These are phyloP conservation scores for Ctenopoma multispine DNA, from an alignment of 2,797 vertebrate genomes.

Conservation along the genomic window DNA sequence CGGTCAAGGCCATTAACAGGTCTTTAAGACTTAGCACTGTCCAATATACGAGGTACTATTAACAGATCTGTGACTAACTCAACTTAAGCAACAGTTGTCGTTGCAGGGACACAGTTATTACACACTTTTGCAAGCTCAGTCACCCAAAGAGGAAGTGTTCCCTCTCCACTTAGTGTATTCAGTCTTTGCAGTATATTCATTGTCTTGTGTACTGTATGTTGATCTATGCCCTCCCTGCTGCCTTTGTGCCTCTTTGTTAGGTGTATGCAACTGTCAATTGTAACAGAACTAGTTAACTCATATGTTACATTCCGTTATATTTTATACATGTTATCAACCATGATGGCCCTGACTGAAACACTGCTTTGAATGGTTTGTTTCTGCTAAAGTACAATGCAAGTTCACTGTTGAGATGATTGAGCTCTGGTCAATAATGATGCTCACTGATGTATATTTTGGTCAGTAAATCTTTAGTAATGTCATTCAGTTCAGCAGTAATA, in stretches of 20 bases:
- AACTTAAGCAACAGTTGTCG: constrained; percentile 34
- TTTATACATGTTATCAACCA: neutral
- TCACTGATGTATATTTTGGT: no score
- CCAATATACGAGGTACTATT: constrained; percentile 26
- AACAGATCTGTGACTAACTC: constrained; percentile 37
- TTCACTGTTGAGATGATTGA: neutral
- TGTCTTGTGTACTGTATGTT: neutral
- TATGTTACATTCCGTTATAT: neutral
- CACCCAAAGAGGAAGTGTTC: constrained; percentile 47
- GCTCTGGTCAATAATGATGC: no score
- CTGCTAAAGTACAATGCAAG: neutral
- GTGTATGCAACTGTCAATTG: neutral
- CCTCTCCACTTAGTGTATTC: constrained; percentile 10
- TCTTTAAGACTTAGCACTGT: constrained; percentile 17
- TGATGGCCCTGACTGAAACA: neutral
- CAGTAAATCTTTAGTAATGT: no score
- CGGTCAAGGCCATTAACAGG: neutral
- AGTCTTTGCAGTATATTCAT: constrained; percentile 12
- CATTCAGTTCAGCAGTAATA: no score
- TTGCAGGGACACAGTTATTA: constrained; percentile 42
- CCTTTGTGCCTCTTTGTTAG: neutral
- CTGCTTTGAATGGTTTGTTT: neutral
- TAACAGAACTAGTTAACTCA: constrained; percentile 1
- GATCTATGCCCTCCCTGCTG: constrained; percentile 2
- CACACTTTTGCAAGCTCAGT: constrained; percentile 22